Conservation (phyloP, 2,113 vertebrate genomes). For the Puntigrus tetrazona region DNA sequence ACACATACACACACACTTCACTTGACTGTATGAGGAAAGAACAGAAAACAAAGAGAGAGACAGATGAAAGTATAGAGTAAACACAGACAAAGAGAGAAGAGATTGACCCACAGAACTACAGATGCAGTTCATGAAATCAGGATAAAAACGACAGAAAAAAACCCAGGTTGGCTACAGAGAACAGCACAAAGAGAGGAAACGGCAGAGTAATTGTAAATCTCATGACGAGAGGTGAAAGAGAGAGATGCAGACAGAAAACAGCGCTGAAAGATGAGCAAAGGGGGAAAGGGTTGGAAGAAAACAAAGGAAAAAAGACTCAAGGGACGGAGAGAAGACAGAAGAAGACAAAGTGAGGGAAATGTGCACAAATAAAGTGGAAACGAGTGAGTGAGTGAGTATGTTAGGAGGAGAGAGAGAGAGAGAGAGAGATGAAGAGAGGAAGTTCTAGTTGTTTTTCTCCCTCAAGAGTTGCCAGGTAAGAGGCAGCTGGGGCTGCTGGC, state of each 20-base stretch:
- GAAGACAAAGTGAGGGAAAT: slow-evolving; percentile 13
- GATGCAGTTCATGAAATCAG: slow-evolving; percentile 11
- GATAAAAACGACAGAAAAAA: background rate
- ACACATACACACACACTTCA: slow-evolving; percentile 26
- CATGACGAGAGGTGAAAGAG: slow-evolving; percentile 5
- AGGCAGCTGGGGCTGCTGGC: slow-evolving; percentile 1
- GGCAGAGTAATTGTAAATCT: slow-evolving; percentile 5
- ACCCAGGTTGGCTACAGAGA: background rate
- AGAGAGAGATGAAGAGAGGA: background rate
- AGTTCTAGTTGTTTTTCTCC: slow-evolving; percentile 3
- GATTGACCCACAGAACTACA: background rate
- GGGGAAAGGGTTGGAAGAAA: slow-evolving; percentile 16
- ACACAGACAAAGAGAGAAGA: background rate
- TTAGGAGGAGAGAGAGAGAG: background rate
- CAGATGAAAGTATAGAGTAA: slow-evolving; percentile 15
- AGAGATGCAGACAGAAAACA: slow-evolving; percentile 6
- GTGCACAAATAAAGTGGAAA: slow-evolving; percentile 1
- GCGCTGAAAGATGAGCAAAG: slow-evolving; percentile 20
- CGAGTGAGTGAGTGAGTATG: slow-evolving; percentile 4
- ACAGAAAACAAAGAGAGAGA: slow-evolving; percentile 15
- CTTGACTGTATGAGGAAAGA: background rate
- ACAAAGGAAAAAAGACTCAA: slow-evolving; percentile 14
- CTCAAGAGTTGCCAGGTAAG: slow-evolving; percentile 26
- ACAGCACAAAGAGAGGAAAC: background rate
- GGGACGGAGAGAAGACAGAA: background rate